Evolutionary conservation across 2,797 vertebrate species (phyloP).

Genomic region (Hypotaenidia okinawae): DNA sequence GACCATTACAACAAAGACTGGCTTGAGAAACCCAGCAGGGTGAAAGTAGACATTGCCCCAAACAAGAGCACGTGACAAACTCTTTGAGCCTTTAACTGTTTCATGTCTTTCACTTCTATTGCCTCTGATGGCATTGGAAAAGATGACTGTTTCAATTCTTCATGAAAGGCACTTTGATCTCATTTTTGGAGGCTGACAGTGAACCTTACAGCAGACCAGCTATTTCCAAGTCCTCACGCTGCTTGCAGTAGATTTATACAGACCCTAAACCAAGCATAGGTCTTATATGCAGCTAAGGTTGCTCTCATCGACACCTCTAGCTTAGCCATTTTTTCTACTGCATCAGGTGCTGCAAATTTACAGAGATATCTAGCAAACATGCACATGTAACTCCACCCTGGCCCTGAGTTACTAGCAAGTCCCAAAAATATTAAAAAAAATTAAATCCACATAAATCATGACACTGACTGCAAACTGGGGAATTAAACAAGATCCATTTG

Average conservation of each 20-base stretch:
- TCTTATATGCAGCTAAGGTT: background rate
- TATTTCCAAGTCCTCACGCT: background rate
- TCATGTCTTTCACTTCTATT: background rate
- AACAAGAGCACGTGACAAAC: background rate
- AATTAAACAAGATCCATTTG: background rate
- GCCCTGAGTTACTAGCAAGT: background rate
- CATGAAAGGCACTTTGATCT: background rate
- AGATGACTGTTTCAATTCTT: background rate
- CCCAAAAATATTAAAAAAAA: background rate
- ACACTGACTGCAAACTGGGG: background rate
- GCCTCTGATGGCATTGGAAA: background rate
- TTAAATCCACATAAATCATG: background rate
- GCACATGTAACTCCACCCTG: background rate
- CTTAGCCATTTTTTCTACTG: background rate
- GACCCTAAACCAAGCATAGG: background rate
- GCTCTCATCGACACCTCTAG: background rate
- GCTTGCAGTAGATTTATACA: background rate
- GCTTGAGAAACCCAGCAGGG: background rate
- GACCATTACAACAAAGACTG: background rate
- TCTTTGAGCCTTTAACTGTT: constrained; percentile 18
- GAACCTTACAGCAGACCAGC: background rate
- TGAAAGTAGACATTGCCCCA: constrained; percentile 10
- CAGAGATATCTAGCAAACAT: background rate
- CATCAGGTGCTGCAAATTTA: background rate
- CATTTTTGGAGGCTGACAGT: background rate